These are phyloP conservation scores for Canis aureus DNA, from an alignment of 2,113 vertebrate genomes.

Conservation along the genomic window DNA sequence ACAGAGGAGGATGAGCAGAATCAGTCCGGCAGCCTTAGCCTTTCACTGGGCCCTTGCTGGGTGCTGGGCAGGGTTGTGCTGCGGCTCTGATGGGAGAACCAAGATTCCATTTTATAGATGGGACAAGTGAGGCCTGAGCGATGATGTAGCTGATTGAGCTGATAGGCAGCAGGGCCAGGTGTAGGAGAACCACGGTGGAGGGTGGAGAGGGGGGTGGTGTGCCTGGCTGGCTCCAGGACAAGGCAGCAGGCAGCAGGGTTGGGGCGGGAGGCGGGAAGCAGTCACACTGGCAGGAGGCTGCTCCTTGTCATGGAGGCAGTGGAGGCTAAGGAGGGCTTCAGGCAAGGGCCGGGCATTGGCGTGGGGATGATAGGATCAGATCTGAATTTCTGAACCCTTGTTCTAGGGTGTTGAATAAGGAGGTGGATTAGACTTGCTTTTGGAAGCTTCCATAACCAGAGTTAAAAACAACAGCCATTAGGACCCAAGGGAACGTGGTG, in stretches of 20 bases:
- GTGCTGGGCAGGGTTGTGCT: background rate
- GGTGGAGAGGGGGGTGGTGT: background rate
- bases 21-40: background rate
- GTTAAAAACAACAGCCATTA: background rate
- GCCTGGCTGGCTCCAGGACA: background rate
- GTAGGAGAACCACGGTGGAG: background rate
- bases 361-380: background rate
- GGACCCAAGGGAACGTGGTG: background rate
- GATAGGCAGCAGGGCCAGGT: no score
- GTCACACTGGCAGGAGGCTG: background rate
- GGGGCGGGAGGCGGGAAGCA: background rate
- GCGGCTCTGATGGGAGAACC: background rate
- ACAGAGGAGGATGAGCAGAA: fast-evolving
- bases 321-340: background rate
- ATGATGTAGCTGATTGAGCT: background rate
- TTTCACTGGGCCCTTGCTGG: background rate
- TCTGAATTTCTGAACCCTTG: background rate
- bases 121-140: background rate
- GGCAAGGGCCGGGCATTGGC: background rate
- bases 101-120: background rate
- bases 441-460: background rate
- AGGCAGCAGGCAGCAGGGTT: background rate
- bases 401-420: background rate
- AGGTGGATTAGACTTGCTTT: background rate
- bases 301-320: background rate